Evolutionary conservation across 2,888 invertebrate species (phyloP), one percentile per base, ranked within the genome.

Genomic region (Polymixis lichenea): DNA sequence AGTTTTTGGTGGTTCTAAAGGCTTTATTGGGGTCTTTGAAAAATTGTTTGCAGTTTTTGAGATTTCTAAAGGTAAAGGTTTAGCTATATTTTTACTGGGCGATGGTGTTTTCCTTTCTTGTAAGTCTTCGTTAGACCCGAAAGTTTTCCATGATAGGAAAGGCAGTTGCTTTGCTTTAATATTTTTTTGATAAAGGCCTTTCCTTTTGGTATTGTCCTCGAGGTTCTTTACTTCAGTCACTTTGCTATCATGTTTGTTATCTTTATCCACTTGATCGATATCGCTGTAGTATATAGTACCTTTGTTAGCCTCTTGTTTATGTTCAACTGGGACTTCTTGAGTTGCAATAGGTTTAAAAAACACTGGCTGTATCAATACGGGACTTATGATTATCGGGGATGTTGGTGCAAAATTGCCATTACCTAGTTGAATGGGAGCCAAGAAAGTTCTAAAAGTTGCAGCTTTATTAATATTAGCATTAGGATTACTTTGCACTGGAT

Each of bases 271-370:
- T 91, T 95, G 93, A 83, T 95, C 92, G 13, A 94, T 95, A 80
- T 96, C 96, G 76, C 94, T 93, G 65, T 95, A 96, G 83, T 95
- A 96, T 25, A 96, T 89, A 4, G 92, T 94, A 56, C 91, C 91
- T 72, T 91, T 93, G 77, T 92, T 93, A 60, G 78, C 82, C 43
- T 90, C 88, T 49, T 86, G 85, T 69, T 87, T 79, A 32, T 71
- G 75, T 70, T 83, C 79, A 46, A 76, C 15, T 43, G 66, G 60
- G 2, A 78, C 55, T 66, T 82, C 78, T 53, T 80, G 73, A 22
- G 68, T 25, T 19, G 65, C 69, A 19, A 87, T 72, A n/a, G 92
- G 88, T 87, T 93, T 93, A 32, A 95, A 93, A 75, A 94, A 92
- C 66, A 95, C 88, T 0, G 95, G 95, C 65, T 93, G 94, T 86